These are phyloP conservation scores for Drosophila ironensis DNA, from an alignment of 1,140 invertebrate genomes.

Conservation along the genomic window DNA sequence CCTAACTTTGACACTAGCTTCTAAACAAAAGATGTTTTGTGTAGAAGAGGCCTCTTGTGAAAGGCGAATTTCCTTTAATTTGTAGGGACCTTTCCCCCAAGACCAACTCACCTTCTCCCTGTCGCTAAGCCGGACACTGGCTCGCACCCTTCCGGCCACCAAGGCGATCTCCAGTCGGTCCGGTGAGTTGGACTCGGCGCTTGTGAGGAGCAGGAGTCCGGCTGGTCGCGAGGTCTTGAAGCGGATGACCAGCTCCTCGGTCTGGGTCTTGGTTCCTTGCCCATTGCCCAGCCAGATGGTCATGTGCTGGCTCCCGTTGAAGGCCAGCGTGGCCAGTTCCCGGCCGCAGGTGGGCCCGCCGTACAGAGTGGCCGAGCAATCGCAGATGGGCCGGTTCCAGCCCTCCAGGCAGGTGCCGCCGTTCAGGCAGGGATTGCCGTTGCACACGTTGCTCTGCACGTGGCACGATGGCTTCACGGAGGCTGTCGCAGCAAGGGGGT, in stretches of 20 bases:
- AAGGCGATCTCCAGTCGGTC: slow-evolving; percentile 93
- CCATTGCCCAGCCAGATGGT: slow-evolving; percentile 87
- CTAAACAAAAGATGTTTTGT: too few species aligned
- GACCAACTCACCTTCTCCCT: slow-evolving; percentile 88
- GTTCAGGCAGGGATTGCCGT: slow-evolving; percentile 92
- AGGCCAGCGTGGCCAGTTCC: slow-evolving; percentile 93
- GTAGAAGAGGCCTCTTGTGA: too few species aligned
- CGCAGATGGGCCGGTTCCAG: slow-evolving; percentile 98
- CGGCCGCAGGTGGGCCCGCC: slow-evolving; percentile 96
- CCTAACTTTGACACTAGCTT: too few species aligned
- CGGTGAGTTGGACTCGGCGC: slow-evolving; percentile 87
- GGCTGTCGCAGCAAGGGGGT: slow-evolving; percentile 83
- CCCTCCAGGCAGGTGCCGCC: slow-evolving; percentile 94
- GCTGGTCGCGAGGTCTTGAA: slow-evolving; percentile 92
- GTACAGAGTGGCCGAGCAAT: slow-evolving; percentile 95
- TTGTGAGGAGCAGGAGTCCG: slow-evolving; percentile 89
- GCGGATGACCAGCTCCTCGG: slow-evolving; percentile 93
- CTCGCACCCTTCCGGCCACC: slow-evolving; percentile 89
- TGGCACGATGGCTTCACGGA: slow-evolving; percentile 93
- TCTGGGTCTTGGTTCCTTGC: slow-evolving; percentile 92
- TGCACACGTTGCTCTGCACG: slow-evolving; percentile 90
- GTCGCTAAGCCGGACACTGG: slow-evolving; percentile 92
- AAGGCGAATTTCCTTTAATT: too few species aligned
- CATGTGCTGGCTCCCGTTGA: slow-evolving; percentile 95
- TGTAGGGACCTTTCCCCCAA: not conserved